Evolutionary conservation across 2,113 vertebrate genomes (phyloP).

Genomic region (Halcyon senegalensis): DNA sequence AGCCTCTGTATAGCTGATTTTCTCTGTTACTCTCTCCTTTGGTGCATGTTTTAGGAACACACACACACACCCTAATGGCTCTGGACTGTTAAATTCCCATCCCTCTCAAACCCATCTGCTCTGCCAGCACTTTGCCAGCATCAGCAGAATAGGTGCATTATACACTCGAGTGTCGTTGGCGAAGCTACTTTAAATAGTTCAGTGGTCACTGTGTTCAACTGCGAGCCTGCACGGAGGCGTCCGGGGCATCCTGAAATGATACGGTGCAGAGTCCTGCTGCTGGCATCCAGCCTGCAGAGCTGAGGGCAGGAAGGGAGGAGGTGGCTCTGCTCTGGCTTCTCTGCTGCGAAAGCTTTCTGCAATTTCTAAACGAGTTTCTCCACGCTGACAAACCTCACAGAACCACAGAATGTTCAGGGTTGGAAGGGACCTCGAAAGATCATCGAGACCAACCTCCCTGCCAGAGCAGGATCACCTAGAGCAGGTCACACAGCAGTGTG

Average conservation of each 20-base stretch:
- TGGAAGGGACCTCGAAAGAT: too few relatives aligned
- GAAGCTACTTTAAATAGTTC: slow-evolving; percentile 68
- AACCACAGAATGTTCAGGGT: too few relatives aligned
- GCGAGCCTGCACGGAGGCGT: background rate
- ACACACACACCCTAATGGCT: background rate
- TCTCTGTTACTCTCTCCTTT: background rate
- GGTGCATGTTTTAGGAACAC: background rate
- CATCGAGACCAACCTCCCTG: too few relatives aligned
- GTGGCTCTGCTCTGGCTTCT: background rate
- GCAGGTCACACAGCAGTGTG: too few relatives aligned
- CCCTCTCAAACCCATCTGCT: slow-evolving; percentile 17
- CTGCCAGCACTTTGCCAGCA: slow-evolving; percentile 33
- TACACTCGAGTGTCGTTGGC: background rate
- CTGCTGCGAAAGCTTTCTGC: background rate
- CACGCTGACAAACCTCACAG: background rate
- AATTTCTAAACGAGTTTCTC: background rate
- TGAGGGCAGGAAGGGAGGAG: background rate
- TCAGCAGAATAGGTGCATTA: slow-evolving; percentile 61
- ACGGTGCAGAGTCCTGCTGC: background rate
- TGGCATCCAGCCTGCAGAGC: background rate
- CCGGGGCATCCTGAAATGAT: slow-evolving; percentile 25
- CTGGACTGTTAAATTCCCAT: background rate
- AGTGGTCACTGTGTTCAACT: slow-evolving; percentile 53
- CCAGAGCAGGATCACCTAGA: too few relatives aligned
- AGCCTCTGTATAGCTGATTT: background rate